Base-by-base conservation (phyloP, 2,797 vertebrate genomes). In the Hyperoplus immaculatus region DNA sequence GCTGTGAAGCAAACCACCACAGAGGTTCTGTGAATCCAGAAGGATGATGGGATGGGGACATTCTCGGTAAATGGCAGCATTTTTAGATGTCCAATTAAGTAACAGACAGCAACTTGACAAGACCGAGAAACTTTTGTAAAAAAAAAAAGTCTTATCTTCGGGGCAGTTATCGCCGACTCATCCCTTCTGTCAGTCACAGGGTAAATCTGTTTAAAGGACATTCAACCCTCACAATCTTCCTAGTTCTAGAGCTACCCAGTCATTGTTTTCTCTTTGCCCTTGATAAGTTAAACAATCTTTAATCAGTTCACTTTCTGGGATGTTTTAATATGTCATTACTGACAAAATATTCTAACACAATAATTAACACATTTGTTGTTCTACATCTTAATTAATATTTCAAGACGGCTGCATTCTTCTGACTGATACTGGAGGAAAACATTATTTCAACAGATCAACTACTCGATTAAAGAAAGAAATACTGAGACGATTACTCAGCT, bases 1-100 rank as follows among this genome's bases (percentile, higher is more conserved):
- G 63, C 71, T 69, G 36, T 61, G 65, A 47, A 43, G 46, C n/a
- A 39, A 66, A 64, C 43, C 45, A 49, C 16, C 51, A 1, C 51
- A 1, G 29, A 46, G 58, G 29, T 21, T 43, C 11, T 36, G 36
- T 3, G 0, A 77, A 59, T 70, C 12, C 7, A 29, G 65, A 68
- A 69, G 21, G 55, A 69, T 50, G 57, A 79, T 21, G 29, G 5
- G 57, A 79, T 21, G 29, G 5, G 9, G 55, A 60, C 0, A 4
- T 53, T 63, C 1, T 47, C 43, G 36, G 55, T 75, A 50, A 74
- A 63, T 69, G 69, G 62, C 18, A 69, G 42, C 5, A 36, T 73
- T 65, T 65, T n/a, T 60, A 29, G 51, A 68, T 68, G 68, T 65
- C 4, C n/a, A 75, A 51, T 50, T 64, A 64, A 74, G n/a, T 39